Evolutionary conservation across 2,888 invertebrate species (phyloP), one percentile per base, ranked within the genome.

Genomic region (Campoplex capitator): DNA sequence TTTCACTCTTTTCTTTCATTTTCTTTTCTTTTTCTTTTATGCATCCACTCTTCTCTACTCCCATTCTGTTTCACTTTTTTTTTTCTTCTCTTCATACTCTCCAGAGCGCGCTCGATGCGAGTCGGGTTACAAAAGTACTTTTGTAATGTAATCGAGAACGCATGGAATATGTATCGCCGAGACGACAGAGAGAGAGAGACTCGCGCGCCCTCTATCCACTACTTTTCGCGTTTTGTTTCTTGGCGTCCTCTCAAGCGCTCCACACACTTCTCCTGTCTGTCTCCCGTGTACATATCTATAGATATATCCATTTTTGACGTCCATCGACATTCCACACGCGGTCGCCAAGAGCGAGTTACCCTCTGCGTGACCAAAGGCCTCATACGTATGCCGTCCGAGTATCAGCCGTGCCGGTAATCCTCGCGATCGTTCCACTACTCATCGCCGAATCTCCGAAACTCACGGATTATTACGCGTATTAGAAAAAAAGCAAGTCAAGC

Each of bases 281-380:
- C 32, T 42, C 42, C 9, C 4, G 11, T 32, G 28, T 28, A 58
- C 58, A 32, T 28, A 62, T 62, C 1, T 58, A 45, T 48, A 51
- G 76, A 71, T 74, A 28, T 65, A 70, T 48, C 54, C 54, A 70
- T 68, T 75, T 78, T 80, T 88, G 83, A 82, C 84, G 78, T 77
- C 42, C 78, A 83, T 70, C 85, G 77, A 76, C 87, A 88, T 88
- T 88, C 87, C 88, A 23, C 80, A 16, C 77, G 85, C 81, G 83
- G 58, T 83, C 83, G 75, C 77, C 58, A 58, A 48, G 56, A 48
- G 77, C 38, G 68, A 58, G 67, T 78, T 54, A 70, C 58, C 54
- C 68, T 35, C 54, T 65, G 23, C 38, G 35, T 45, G 48, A 48
- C 54, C 45, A 23, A 45, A 38, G 11, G n/a, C 45, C 75, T 75